These are phyloP conservation scores for Catharus bicknelli DNA, from an alignment of 2,113 vertebrate genomes.

Conservation along the genomic window DNA sequence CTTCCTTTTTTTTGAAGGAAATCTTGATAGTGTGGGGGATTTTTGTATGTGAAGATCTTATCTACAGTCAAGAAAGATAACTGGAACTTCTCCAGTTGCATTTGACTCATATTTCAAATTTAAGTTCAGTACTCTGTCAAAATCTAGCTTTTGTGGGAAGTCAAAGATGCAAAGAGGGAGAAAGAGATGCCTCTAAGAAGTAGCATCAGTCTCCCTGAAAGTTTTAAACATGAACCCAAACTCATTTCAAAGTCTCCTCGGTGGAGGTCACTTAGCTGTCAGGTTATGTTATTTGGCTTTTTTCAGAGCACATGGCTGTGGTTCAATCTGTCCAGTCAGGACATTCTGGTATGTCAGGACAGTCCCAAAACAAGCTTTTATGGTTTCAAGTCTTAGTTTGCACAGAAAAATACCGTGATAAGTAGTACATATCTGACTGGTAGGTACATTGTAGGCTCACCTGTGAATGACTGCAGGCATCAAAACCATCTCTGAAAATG, in stretches of 20 bases:
- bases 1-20: not conserved
- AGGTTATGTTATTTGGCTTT: accelerated
- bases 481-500: not conserved
- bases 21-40: not conserved
- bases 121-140: not conserved
- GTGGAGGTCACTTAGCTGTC: not conserved
- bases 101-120: not conserved
- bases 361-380: not conserved
- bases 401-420: not conserved
- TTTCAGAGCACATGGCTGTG: not conserved
- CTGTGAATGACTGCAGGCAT: not conserved
- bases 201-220: not conserved
- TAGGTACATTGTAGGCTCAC: not conserved
- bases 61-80: not conserved
- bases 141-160: not conserved
- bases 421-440: not conserved
- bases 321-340: not conserved
- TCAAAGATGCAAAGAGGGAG: not conserved
- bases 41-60: not conserved
- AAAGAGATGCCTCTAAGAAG: not conserved
- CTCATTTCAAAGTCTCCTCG: not conserved
- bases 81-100: not conserved
- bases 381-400: not conserved
- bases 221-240: not conserved
- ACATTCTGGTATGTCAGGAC: not conserved